phyloP scores from a whole-genome alignment of 2,888 invertebrate genomes.

The Lymantria dispar region DNA sequence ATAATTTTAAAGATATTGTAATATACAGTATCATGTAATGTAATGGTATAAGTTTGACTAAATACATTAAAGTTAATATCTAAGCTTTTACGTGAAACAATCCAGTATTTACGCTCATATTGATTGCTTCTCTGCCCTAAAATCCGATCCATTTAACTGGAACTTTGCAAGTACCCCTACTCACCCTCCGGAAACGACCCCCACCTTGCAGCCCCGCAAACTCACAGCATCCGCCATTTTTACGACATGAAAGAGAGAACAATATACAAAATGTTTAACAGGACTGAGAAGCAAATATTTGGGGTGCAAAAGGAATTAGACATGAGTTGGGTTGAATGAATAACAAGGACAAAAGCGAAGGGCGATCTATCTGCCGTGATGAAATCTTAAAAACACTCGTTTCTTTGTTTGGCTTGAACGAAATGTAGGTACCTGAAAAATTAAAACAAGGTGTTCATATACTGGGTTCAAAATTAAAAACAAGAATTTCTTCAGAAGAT shows the following conservation, averaged over 20 bases:
- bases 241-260: constrained; percentile 42
- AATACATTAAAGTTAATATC: constrained; percentile 6
- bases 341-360: constrained; percentile 54
- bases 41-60: not conserved
- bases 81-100: constrained; percentile 14
- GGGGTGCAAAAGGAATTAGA: constrained; percentile 58
- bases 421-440: not conserved
- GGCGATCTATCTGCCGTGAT: constrained; percentile 43
- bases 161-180: constrained; percentile 50
- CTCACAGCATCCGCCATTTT: constrained; percentile 75
- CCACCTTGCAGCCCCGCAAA: constrained; percentile 41
- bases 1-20: no score
- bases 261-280: constrained; percentile 6
- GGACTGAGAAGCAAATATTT: constrained; percentile 29
- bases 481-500: no score
- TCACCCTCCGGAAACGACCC: constrained; percentile 61
- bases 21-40: not conserved
- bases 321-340: constrained; percentile 53
- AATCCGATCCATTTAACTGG: constrained; percentile 59
- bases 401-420: constrained; percentile 19
- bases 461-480: no score
- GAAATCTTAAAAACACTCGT: constrained; percentile 31
- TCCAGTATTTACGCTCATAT: constrained; percentile 39
- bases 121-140: constrained; percentile 55
- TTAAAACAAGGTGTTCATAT: not conserved